phyloP scores from a whole-genome alignment of 2,797 vertebrate species.

The Sebastiscus albofasciatus region DNA sequence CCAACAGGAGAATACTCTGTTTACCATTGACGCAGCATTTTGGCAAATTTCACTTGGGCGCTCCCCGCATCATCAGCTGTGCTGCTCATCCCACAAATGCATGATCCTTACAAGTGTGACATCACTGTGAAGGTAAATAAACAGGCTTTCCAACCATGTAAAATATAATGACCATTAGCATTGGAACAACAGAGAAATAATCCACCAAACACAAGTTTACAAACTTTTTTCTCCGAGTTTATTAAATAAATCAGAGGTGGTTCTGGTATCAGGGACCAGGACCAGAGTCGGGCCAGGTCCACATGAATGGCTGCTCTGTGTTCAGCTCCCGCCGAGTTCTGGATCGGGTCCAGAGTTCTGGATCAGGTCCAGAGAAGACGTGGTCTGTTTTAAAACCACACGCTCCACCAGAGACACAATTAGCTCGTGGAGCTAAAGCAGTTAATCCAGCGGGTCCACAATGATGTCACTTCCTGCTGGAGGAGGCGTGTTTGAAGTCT shows the following conservation, averaged over 20 bases:
- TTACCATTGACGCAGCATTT: too few species aligned
- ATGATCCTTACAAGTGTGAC: too few species aligned
- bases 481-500: slow-evolving; percentile 22
- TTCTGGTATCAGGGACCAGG: not conserved
- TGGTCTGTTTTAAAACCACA: slow-evolving; percentile 23
- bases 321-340: not conserved
- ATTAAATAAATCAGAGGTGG: not conserved
- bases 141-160: too few species aligned
- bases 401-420: slow-evolving; percentile 62
- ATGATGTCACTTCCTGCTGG: slow-evolving; percentile 68
- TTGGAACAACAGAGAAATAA: too few species aligned
- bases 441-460: slow-evolving; percentile 30
- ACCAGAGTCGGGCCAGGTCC: not conserved
- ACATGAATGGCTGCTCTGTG: slow-evolving; percentile 6
- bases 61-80: too few species aligned
- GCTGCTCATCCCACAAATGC: too few species aligned
- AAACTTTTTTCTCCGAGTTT: too few species aligned
- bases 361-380: not conserved
- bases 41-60: too few species aligned
- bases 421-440: slow-evolving; percentile 46
- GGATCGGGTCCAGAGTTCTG: not conserved
- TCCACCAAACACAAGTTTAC: too few species aligned
- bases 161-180: too few species aligned
- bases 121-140: too few species aligned
- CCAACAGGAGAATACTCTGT: too few species aligned